Percentiles rank a stretch among this genome's conserved stretches.
These are phyloP conservation scores for Diabrotica undecimpunctata DNA, from an alignment of 1,140 invertebrate genomes.

Conservation along the genomic window DNA sequence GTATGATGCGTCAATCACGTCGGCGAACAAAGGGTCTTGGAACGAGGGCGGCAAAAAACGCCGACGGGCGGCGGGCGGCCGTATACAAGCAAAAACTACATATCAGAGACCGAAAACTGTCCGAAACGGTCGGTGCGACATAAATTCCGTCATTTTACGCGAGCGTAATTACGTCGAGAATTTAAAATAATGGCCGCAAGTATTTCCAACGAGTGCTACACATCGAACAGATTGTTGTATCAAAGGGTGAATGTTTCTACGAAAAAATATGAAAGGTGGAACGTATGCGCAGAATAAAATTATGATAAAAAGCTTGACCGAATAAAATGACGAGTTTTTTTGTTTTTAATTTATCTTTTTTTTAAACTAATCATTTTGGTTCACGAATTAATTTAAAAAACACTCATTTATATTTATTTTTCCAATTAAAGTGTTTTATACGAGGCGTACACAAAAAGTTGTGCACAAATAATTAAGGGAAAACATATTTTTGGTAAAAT, in stretches of 20 bases:
- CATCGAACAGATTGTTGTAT: not conserved
- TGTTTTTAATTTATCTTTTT: too few species aligned
- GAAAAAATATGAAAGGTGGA: not conserved
- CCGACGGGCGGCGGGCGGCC: not conserved
- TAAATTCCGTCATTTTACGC: constrained; percentile 13
- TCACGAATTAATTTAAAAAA: too few species aligned
- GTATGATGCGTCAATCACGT: constrained; percentile 12
- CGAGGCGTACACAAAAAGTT: too few species aligned
- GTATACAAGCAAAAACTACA: constrained; percentile 3
- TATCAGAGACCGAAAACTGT: constrained; percentile 10
- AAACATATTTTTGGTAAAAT: too few species aligned
- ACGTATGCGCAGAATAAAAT: too few species aligned
- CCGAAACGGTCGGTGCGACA: constrained; percentile 8
- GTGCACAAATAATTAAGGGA: too few species aligned
- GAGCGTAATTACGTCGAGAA: constrained; percentile 5
- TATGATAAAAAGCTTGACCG: too few species aligned
- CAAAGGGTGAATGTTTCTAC: not conserved
- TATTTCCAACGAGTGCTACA: not conserved
- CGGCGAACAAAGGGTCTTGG: constrained; percentile 8
- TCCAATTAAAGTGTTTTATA: too few species aligned
- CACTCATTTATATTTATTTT: too few species aligned
- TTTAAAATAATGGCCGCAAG: not conserved
- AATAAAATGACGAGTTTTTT: too few species aligned
- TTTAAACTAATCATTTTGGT: too few species aligned
- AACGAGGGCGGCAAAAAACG: constrained; percentile 5